Base-by-base conservation (phyloP, 2,113 vertebrate genomes). In the Austrofundulus limnaeus region DNA sequence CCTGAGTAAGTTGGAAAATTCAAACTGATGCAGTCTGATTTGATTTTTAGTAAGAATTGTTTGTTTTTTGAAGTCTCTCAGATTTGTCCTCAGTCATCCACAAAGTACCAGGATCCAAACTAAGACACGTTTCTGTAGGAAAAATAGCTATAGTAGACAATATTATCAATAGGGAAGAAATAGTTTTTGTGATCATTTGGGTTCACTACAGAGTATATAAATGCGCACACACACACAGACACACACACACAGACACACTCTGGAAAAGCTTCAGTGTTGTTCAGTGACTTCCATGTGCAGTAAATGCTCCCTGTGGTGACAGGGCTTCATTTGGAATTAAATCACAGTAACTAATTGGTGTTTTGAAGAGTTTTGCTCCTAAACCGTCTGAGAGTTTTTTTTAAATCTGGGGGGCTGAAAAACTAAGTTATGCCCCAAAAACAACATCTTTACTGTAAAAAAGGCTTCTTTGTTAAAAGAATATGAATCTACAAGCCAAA, bases 91-190 rank as follows among this genome's bases (percentile, higher is more conserved):
- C n/a, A n/a, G n/a, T 28, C 25, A 7, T 7, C 25, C 60, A 21
- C 59, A 60, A 71, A 85, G 75, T 70, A 77, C 83, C 80, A 80
- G 60, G 67, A 66, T 77, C 20, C 52, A 37, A 80, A 72, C 16
- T 60, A 10, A 60, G 55, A 62, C 24, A 39, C 34, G 21, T 31
- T 70, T 72, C 61, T 72, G 80, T 86, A 81, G 81, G 80, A 89
- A 89, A 34, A 87, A 84, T 85, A 84, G 72, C 73, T 83, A 77
- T 85, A 67, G 81, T 81, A 81, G 56, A 85, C 75, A 76, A 76
- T 65, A 79, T 80, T 24, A 9, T 51, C 51, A 54, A 54, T 47
- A 57, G 76, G 76, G 66, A 63, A 67, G 66, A 86, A 85, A 87
- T 80, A 75, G 82, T 72, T 76, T 42, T 72, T 61, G 70, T 81